phyloP scores from a whole-genome alignment of 1,140 invertebrate genomes.

The Hyles vespertilio region DNA sequence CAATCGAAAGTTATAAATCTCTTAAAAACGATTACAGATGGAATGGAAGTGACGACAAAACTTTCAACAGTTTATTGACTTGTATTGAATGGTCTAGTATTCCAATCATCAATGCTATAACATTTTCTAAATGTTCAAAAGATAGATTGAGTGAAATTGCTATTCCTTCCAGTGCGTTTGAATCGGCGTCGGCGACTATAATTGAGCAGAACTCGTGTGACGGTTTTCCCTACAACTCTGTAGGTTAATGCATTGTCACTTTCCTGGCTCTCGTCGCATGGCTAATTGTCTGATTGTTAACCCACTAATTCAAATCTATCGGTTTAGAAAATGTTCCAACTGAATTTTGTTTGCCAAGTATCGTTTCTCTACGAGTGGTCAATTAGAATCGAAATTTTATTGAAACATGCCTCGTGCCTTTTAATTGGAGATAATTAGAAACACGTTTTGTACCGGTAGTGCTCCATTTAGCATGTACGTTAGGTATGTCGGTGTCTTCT shows the following conservation, averaged over 20 bases:
- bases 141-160: too few species aligned
- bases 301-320: conserved; percentile 67
- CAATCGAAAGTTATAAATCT: too few species aligned
- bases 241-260: conserved; percentile 72
- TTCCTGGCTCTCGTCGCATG: conserved; percentile 62
- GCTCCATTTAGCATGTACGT: too few species aligned
- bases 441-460: too few species aligned
- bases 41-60: too few species aligned
- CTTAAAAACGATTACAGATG: too few species aligned
- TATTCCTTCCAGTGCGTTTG: conserved; percentile 6
- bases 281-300: conserved; percentile 69
- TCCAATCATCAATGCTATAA: too few species aligned
- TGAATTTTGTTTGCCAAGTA: conserved; percentile 25
- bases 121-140: too few species aligned
- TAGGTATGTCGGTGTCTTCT: too few species aligned
- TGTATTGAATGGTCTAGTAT: too few species aligned
- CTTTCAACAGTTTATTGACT: too few species aligned
- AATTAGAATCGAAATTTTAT: conserved; percentile 18
- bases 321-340: conserved; percentile 44
- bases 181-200: conserved; percentile 35
- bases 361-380: conserved; percentile 33
- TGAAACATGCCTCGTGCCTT: not conserved
- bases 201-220: conserved; percentile 69
- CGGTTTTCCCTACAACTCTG: conserved; percentile 66
- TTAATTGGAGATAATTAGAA: too few species aligned